Evolutionary conservation across 2,888 invertebrate genomes (phyloP).

Genomic region (Xestia xanthographa): DNA sequence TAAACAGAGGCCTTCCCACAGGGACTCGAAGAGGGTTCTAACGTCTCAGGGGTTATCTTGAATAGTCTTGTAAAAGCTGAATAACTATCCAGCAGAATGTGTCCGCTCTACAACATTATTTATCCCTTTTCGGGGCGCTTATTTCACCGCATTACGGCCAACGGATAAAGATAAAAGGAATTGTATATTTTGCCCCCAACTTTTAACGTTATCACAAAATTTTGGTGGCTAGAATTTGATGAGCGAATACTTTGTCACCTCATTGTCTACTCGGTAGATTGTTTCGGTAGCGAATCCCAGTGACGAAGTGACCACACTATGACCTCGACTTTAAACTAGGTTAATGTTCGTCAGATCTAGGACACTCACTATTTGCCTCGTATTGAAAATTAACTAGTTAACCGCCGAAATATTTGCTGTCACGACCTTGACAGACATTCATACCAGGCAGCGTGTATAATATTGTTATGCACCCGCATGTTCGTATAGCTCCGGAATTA

Average conservation of each 20-base stretch:
- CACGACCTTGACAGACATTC: constrained; percentile 81
- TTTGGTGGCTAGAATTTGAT: constrained; percentile 24
- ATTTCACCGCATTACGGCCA: constrained; percentile 62
- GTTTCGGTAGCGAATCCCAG: constrained; percentile 69
- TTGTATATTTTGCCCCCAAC: constrained; percentile 45
- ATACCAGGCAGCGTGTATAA: constrained; percentile 66
- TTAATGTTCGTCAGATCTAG: constrained; percentile 86
- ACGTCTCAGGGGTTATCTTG: constrained; percentile 77
- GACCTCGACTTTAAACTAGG: constrained; percentile 85
- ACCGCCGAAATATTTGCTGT: constrained; percentile 68
- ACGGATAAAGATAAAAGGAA: constrained; percentile 57
- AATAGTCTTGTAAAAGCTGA: constrained; percentile 77
- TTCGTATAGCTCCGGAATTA: constrained; percentile 49
- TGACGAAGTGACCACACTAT: constrained; percentile 77
- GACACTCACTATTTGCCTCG: constrained; percentile 80
- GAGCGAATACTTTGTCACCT: constrained; percentile 53
- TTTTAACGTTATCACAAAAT: constrained; percentile 37
- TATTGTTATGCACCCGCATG: constrained; percentile 73
- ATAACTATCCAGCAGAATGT: constrained; percentile 70
- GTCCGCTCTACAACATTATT: constrained; percentile 66
- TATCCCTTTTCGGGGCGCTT: constrained; percentile 57
- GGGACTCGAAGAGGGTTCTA: constrained; percentile 68
- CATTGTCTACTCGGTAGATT: constrained; percentile 55
- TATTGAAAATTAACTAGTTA: constrained; percentile 76
- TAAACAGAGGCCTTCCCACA: constrained; percentile 75